These are phyloP conservation scores for Aradophagus sp. DNA, from an alignment of 1,140 invertebrate species.

Conservation along the genomic window DNA sequence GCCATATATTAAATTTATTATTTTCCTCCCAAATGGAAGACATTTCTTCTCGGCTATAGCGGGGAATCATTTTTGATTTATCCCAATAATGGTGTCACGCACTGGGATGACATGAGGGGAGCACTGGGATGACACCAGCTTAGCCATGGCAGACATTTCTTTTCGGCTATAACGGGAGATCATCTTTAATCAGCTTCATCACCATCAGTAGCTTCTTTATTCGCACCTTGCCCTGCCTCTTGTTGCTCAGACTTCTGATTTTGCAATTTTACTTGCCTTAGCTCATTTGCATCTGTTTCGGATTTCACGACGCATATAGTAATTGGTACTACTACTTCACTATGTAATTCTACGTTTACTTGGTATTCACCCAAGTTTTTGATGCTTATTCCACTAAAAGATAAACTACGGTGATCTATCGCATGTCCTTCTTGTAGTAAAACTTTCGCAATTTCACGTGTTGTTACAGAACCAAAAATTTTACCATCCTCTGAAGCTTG, in stretches of 20 bases:
- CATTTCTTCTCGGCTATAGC: slow-evolving; percentile 30
- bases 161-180: slow-evolving; percentile 1
- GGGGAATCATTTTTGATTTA: slow-evolving; percentile 22
- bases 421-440: slow-evolving; percentile 17
- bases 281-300: slow-evolving; percentile 29
- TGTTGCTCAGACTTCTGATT: slow-evolving; percentile 27
- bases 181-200: slow-evolving; percentile 1
- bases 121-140: slow-evolving; percentile 19
- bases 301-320: slow-evolving; percentile 22
- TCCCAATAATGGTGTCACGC: slow-evolving; percentile 8
- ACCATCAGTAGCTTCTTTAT: slow-evolving; percentile 6
- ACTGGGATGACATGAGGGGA: slow-evolving; percentile 1
- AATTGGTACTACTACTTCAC: slow-evolving; percentile 21
- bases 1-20: slow-evolving; percentile 33
- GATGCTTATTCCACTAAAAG: slow-evolving; percentile 21
- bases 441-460: slow-evolving; percentile 13
- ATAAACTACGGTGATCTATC: slow-evolving; percentile 21
- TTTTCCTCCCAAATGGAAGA: slow-evolving; percentile 34
- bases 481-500: slow-evolving; percentile 23
- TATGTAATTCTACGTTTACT: slow-evolving; percentile 25
- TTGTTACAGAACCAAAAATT: slow-evolving; percentile 20
- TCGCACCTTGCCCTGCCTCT: slow-evolving; percentile 18
- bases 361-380: slow-evolving; percentile 22
- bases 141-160: slow-evolving; percentile 7
- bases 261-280: slow-evolving; percentile 30